Evolutionary conservation across 2,113 vertebrate genomes (phyloP).

Genomic region (Falcunculus frontatus): DNA sequence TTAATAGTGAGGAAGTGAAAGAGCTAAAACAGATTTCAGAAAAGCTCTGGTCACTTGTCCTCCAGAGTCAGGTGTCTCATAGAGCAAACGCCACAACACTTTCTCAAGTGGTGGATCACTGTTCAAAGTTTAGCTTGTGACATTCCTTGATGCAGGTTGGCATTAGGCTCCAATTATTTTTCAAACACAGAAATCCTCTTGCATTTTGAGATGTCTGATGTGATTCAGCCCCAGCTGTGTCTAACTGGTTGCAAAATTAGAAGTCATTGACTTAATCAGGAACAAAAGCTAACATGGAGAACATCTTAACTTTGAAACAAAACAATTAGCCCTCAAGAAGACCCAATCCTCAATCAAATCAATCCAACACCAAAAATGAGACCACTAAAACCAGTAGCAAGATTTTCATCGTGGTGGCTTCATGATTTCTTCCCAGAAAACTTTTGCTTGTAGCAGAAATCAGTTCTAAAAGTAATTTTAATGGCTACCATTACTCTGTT

Average conservation of each 20-base stretch:
- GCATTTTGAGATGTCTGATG: background rate
- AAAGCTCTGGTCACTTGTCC: background rate
- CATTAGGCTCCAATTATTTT: background rate
- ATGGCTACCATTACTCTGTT: background rate
- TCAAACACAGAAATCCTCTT: background rate
- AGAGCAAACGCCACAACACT: background rate
- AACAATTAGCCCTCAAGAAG: background rate
- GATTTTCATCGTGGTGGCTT: background rate
- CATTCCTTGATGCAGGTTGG: background rate
- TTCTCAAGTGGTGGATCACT: background rate
- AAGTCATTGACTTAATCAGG: background rate
- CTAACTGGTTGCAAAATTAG: background rate
- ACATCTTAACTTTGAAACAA: background rate
- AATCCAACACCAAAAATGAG: background rate
- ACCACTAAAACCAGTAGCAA: background rate
- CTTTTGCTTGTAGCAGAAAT: background rate
- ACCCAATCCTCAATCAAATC: background rate
- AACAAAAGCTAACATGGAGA: background rate
- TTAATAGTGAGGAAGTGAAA: background rate
- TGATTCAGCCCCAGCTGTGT: background rate
- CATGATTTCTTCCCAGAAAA: background rate
- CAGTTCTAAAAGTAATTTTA: background rate
- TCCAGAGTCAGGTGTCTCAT: background rate
- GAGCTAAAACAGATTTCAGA: background rate
- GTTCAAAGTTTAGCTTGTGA: background rate